A percentile compares a stretch with the other conserved stretches of the same genome.
phyloP scores from a whole-genome alignment of 2,888 invertebrate species.

The Stenodema calcarata region DNA sequence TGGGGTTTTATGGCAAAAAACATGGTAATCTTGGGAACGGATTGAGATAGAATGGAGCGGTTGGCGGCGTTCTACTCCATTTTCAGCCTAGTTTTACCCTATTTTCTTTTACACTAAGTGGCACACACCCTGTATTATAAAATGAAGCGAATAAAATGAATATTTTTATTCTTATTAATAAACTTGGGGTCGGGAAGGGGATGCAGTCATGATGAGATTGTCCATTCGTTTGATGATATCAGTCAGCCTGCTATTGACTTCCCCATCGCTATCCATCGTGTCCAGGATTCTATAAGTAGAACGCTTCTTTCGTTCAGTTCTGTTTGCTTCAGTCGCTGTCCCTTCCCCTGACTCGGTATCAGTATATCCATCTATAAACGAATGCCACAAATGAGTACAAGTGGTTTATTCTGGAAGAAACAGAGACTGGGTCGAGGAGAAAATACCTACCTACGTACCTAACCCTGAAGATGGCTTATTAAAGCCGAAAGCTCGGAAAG shows the following conservation, averaged over 20 bases:
- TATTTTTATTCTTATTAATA: background rate
- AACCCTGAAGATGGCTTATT: no score
- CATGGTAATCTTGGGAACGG: no score
- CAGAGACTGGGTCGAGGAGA: no score
- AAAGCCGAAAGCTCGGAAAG: no score
- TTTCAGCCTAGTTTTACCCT: no score
- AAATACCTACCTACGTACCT: no score
- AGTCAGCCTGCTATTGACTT: constrained; percentile 38
- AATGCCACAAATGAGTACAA: background rate
- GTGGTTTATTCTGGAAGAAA: no score
- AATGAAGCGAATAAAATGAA: background rate
- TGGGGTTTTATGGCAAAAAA: no score
- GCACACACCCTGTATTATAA: no score
- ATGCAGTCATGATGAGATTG: constrained; percentile 13
- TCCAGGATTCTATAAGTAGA: constrained; percentile 2
- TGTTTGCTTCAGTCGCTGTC: background rate
- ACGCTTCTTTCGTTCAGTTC: background rate
- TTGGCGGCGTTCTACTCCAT: no score
- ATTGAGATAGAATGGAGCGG: no score
- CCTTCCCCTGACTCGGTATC: constrained; percentile 24
- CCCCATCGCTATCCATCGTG: constrained; percentile 11
- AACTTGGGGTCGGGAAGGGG: background rate
- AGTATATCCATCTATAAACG: background rate
- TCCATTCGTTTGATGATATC: constrained; percentile 54
- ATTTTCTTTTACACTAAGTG: no score